These are phyloP conservation scores for Falcunculus frontatus DNA, from an alignment of 2,113 vertebrate genomes.

Conservation along the genomic window DNA sequence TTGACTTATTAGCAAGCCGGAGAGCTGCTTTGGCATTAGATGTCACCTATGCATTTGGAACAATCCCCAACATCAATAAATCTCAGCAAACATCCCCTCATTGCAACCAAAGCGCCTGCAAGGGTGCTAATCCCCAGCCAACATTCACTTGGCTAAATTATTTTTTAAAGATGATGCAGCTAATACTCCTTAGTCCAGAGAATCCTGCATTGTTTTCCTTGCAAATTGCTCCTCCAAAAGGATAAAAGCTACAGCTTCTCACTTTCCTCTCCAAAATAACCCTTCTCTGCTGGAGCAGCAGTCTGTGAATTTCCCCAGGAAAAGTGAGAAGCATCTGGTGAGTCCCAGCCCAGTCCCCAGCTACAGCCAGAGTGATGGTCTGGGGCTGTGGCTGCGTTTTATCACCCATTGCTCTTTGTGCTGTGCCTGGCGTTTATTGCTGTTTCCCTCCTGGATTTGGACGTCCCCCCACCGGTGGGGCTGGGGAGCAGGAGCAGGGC, in stretches of 20 bases:
- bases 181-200: conserved; percentile 61
- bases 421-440: background rate
- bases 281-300: background rate
- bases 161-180: conserved; percentile 63
- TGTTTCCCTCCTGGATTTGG: background rate
- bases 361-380: background rate
- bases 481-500: background rate
- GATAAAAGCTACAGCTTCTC: conserved; percentile 60
- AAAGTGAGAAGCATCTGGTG: conserved; percentile 11
- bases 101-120: background rate
- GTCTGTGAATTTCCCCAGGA: conserved; percentile 13
- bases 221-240: conserved; percentile 66
- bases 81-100: conserved; percentile 7
- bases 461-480: background rate
- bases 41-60: conserved; percentile 40
- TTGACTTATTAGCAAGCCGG: conserved; percentile 45
- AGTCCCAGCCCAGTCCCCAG: background rate
- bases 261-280: conserved; percentile 51
- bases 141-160: conserved; percentile 42
- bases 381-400: background rate
- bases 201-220: conserved; percentile 66
- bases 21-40: conserved; percentile 29
- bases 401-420: background rate
- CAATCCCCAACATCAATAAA: conserved; percentile 2
- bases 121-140: conserved; percentile 35